A percentile compares a stretch with the other conserved stretches of the same genome.
Conservation (phyloP, 1,140 invertebrate species). For the Drosophila sproati region DNA sequence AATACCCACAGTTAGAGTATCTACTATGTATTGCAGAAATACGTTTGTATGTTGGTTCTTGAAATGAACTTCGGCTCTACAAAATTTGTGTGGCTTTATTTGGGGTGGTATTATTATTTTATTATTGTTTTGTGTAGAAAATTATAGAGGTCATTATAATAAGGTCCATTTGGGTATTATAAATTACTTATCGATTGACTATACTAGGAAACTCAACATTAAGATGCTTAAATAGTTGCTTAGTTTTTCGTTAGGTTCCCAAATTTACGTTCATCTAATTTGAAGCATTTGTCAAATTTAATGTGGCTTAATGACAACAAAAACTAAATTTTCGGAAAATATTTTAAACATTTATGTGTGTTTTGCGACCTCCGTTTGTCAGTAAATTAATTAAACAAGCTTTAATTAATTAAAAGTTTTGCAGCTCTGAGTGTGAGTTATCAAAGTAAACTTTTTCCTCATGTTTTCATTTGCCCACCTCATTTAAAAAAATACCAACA, state of each 20-base stretch:
- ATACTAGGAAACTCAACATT: conserved; percentile 3
- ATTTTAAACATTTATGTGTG: conserved; percentile 21
- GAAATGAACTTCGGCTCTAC: conserved; percentile 54
- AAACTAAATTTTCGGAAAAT: conserved; percentile 1
- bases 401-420: conserved; percentile 68
- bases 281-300: background rate
- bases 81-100: conserved; percentile 30
- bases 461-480: conserved; percentile 34
- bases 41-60: conserved; percentile 17
- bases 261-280: conserved; percentile 20
- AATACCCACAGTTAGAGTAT: background rate
- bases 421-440: conserved; percentile 8
- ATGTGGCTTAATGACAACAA: background rate
- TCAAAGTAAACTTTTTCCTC: conserved; percentile 34
- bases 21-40: background rate
- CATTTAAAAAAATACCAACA: conserved; percentile 56
- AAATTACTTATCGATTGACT: conserved; percentile 34
- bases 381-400: conserved; percentile 40
- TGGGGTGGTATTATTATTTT: background rate
- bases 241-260: background rate
- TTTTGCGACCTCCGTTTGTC: conserved; percentile 2
- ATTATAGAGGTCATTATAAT: conserved; percentile 14
- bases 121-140: conserved; percentile 4
- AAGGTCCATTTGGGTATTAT: conserved; percentile 22
- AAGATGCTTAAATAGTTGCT: too few species aligned